phyloP scores from a whole-genome alignment of 2,797 vertebrate genomes.

The Schizopygopsis pylzovi region DNA sequence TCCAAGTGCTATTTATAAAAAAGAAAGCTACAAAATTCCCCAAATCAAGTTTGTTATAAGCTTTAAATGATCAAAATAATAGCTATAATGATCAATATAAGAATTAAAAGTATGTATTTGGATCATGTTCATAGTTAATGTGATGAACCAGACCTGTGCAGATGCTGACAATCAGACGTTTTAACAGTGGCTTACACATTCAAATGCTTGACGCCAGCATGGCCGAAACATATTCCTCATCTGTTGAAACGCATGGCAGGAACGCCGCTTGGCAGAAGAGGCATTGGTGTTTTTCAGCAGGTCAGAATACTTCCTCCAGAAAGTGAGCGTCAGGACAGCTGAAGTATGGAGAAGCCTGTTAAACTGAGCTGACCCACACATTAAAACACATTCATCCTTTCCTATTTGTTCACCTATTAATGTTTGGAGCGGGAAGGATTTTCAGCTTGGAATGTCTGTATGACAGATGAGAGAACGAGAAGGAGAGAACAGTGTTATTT shows the following conservation, averaged over 20 bases:
- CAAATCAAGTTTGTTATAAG: background rate
- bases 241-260: conserved; percentile 18
- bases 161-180: background rate
- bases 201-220: background rate
- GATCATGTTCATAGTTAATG: background rate
- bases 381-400: conserved; percentile 60
- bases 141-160: background rate
- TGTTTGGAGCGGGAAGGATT: conserved; percentile 62
- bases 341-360: conserved; percentile 64
- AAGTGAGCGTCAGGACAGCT: conserved; percentile 61
- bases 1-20: background rate
- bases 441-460: conserved; percentile 52
- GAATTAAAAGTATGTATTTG: background rate
- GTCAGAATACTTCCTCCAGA: conserved; percentile 41
- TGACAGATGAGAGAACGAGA: conserved; percentile 37
- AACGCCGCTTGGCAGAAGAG: conserved; percentile 9
- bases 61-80: background rate
- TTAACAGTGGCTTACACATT: background rate
- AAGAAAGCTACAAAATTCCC: background rate
- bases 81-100: background rate
- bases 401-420: conserved; percentile 76
- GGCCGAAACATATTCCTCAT: conserved; percentile 27
- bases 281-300: conserved; percentile 31
- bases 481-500: conserved; percentile 67
- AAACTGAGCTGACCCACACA: conserved; percentile 64